Evolutionary conservation across 23 tunicate species (phyloP).

Genomic region (Botrylloides violaceus): DNA sequence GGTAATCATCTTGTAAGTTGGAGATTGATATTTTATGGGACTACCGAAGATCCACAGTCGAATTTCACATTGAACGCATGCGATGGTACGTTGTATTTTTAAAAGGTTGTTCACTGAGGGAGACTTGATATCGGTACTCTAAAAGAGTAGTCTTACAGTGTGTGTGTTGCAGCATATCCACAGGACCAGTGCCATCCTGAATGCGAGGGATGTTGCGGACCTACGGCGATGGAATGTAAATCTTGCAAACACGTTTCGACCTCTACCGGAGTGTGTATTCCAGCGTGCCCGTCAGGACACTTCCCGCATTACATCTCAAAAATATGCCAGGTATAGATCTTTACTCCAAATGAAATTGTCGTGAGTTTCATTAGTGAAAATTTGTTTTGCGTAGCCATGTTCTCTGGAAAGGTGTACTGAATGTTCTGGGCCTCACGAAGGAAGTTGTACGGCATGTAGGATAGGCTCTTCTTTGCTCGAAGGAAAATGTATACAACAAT

Average conservation of each 20-base stretch:
- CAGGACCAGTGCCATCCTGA: constrained; percentile 83
- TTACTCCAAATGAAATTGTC: neutral
- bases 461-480: constrained; percentile 24
- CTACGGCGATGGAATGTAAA: constrained; percentile 52
- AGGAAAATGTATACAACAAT: constrained; percentile 51
- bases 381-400: constrained; percentile 32
- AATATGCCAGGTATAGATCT: constrained; percentile 40
- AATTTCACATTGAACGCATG: constrained; percentile 43
- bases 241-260: constrained; percentile 68
- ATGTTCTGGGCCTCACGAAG: constrained; percentile 32
- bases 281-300: constrained; percentile 33
- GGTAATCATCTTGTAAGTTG: constrained; percentile 25
- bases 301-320: constrained; percentile 27
- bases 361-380: neutral
- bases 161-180: constrained; percentile 43
- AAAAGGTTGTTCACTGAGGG: neutral
- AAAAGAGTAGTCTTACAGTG: neutral
- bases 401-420: constrained; percentile 58
- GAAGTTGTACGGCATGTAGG: constrained; percentile 57
- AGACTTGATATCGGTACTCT: neutral
- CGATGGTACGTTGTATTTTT: constrained; percentile 41
- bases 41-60: constrained; percentile 67
- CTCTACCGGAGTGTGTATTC: constrained; percentile 45
- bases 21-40: constrained; percentile 76
- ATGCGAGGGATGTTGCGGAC: constrained; percentile 93